Percentiles rank a stretch among this genome's conserved stretches.
Conservation (phyloP, 2,888 invertebrate species). For the Calliopum simillimum region DNA sequence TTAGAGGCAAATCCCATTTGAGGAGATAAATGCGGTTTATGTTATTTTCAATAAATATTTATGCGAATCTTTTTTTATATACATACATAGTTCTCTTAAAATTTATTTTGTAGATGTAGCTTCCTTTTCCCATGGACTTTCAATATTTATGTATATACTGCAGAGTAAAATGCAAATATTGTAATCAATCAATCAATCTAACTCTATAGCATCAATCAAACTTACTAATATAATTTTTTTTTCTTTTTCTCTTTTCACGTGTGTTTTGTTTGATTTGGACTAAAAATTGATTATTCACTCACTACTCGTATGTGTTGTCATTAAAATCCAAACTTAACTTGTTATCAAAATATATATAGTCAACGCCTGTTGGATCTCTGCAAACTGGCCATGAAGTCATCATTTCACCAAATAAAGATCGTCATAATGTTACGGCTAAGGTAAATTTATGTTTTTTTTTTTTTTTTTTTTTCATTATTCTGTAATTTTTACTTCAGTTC, state of each 20-base stretch:
- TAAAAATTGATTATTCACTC: slow-evolving; percentile 11
- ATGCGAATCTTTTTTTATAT: too few species aligned
- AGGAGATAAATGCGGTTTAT: too few species aligned
- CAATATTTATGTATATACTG: too few species aligned
- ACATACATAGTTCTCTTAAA: too few species aligned
- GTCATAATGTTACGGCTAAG: slow-evolving; percentile 84
- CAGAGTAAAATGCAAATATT: too few species aligned
- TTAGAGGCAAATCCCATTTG: too few species aligned
- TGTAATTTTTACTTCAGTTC: slow-evolving; percentile 21
- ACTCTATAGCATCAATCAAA: background rate
- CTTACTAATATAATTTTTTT: slow-evolving; percentile 17
- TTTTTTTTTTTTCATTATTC: too few species aligned
- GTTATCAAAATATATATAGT: slow-evolving; percentile 71
- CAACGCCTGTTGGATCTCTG: slow-evolving; percentile 91
- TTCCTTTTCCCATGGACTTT: too few species aligned
- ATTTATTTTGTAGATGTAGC: too few species aligned
- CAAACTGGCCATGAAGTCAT: slow-evolving; percentile 93
- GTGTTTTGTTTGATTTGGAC: slow-evolving; percentile 24
- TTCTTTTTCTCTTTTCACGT: slow-evolving; percentile 31
- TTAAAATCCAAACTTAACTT: slow-evolving; percentile 30
- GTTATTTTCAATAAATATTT: too few species aligned
- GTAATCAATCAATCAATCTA: too few species aligned
- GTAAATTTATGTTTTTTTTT: slow-evolving; percentile 68
- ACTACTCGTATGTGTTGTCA: slow-evolving; percentile 20
- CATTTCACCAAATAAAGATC: slow-evolving; percentile 89